Evolutionary conservation across 37 sponge, comb jelly and placozoan species (phyloP).

Genomic region (Aplysina aerophoba): DNA sequence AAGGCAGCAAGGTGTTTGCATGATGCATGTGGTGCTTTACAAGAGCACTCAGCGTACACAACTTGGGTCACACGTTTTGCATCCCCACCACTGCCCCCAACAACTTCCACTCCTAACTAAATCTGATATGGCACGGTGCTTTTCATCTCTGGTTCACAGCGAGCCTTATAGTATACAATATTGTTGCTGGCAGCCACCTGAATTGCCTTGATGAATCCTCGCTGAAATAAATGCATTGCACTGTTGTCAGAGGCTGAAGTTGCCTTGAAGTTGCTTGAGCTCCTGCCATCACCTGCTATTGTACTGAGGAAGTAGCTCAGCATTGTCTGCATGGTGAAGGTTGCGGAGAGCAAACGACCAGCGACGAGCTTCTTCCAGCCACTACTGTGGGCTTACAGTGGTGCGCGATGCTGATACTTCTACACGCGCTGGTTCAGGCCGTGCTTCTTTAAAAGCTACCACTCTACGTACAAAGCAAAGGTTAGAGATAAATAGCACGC

Average conservation of each 20-base stretch:
- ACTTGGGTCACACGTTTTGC: slow-evolving; percentile 9
- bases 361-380: slow-evolving; percentile 31
- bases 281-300: slow-evolving; percentile 33
- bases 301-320: slow-evolving; percentile 17
- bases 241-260: slow-evolving; percentile 35
- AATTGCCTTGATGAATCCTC: slow-evolving; percentile 1
- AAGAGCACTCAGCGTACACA: slow-evolving; percentile 24
- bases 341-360: slow-evolving; percentile 23
- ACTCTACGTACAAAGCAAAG: slow-evolving; percentile 20
- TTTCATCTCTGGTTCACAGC: slow-evolving; percentile 34
- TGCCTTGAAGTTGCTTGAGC: slow-evolving; percentile 3
- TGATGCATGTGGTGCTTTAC: slow-evolving; percentile 23
- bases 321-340: slow-evolving; percentile 25
- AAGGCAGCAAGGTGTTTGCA: slow-evolving; percentile 37
- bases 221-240: slow-evolving; percentile 25
- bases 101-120: slow-evolving; percentile 4
- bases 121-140: slow-evolving; percentile 7
- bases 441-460: slow-evolving; percentile 24
- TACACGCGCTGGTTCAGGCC: neutral
- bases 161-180: slow-evolving; percentile 13
- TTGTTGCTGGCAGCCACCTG: slow-evolving; percentile 11
- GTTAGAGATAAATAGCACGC: neutral
- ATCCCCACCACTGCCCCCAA: slow-evolving; percentile 7
- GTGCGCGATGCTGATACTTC: slow-evolving; percentile 6
- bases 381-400: neutral